These are phyloP conservation scores for Agapornis canus DNA, from an alignment of 2,797 vertebrate species.

Conservation along the genomic window DNA sequence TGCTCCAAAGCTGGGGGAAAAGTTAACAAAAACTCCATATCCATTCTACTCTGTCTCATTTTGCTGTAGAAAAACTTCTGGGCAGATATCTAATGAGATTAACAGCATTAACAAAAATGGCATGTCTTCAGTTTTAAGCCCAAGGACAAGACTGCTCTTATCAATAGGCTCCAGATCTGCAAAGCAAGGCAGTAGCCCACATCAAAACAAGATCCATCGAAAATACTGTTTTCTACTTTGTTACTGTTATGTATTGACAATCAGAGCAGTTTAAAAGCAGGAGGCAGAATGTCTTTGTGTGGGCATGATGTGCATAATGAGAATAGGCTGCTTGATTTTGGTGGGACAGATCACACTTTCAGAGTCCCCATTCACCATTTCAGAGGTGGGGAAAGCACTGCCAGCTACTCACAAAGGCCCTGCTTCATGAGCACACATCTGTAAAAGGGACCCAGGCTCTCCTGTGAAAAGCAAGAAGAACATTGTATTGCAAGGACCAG, in stretches of 20 bases:
- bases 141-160: conserved; percentile 18
- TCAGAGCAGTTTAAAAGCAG: neutral
- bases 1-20: neutral
- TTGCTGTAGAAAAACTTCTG: neutral
- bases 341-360: neutral
- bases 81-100: conserved; percentile 28
- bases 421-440: fast-evolving
- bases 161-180: conserved; percentile 31
- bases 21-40: conserved; percentile 3
- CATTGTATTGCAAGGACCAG: neutral
- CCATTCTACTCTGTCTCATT: neutral
- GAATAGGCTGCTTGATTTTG: neutral
- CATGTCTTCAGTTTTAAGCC: neutral
- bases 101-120: conserved; percentile 7
- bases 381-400: neutral
- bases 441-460: neutral
- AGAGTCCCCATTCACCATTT: neutral
- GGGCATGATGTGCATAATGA: neutral
- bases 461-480: neutral
- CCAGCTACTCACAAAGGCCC: neutral
- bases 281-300: neutral
- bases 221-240: neutral
- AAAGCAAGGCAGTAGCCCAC: neutral
- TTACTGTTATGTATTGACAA: neutral
- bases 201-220: neutral